Conservation (phyloP, 2,888 invertebrate genomes). For the Carcina quercana region DNA sequence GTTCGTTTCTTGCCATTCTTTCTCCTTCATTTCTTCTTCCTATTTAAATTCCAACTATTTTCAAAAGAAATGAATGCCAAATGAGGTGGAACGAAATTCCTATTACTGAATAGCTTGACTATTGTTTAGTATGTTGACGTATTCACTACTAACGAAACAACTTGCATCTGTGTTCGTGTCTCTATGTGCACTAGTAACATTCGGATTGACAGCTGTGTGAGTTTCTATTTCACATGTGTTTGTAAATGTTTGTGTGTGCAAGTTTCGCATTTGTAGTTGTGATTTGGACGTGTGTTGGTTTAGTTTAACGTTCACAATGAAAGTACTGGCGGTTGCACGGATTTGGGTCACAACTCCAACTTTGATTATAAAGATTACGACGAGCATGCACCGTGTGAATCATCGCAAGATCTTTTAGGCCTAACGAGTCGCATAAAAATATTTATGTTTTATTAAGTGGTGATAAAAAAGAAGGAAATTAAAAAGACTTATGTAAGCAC, state of each 20-base stretch:
- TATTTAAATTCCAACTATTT: no score
- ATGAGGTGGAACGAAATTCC: not conserved
- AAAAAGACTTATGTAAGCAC: not conserved
- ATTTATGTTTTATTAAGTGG: not conserved
- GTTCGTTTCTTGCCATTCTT: no score
- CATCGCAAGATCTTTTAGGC: slow-evolving; percentile 57
- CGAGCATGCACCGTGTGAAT: slow-evolving; percentile 60
- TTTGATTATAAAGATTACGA: slow-evolving; percentile 73
- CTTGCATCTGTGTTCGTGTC: slow-evolving; percentile 24
- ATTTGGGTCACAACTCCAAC: slow-evolving; percentile 70
- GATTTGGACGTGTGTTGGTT: slow-evolving; percentile 31
- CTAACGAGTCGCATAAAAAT: not conserved
- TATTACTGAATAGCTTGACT: not conserved
- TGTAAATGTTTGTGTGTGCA: slow-evolving; percentile 20
- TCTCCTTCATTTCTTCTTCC: no score
- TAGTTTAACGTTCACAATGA: slow-evolving; percentile 67
- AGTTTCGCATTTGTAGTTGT: slow-evolving; percentile 22
- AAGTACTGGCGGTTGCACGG: slow-evolving; percentile 68
- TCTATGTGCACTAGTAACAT: slow-evolving; percentile 21
- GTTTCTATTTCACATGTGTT: slow-evolving; percentile 16
- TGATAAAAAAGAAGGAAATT: not conserved
- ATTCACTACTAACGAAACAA: slow-evolving; percentile 29
- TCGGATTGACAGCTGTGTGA: slow-evolving; percentile 25
- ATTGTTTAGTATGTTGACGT: slow-evolving; percentile 19
- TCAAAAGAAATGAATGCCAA: no score